Evolutionary conservation across 2,797 vertebrate species (phyloP).

Genomic region (Poecilia gillii): DNA sequence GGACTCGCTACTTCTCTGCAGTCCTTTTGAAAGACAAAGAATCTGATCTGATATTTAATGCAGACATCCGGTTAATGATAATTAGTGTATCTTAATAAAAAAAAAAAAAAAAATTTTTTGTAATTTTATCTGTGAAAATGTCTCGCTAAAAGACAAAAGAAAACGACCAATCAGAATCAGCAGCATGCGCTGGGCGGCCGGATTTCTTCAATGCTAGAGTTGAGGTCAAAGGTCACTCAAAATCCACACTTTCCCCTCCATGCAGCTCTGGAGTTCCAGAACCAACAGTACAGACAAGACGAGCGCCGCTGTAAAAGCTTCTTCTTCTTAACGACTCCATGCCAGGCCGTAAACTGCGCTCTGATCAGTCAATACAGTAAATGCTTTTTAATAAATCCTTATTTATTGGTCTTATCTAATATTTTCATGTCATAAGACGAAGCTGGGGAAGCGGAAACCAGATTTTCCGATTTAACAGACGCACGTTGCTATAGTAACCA

Average conservation of each 20-base stretch:
- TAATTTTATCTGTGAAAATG: background rate
- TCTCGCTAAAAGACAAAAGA: background rate
- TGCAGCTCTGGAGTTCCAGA: background rate
- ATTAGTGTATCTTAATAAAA: background rate
- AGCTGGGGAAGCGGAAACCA: background rate
- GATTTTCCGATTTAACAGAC: background rate
- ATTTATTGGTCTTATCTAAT: background rate
- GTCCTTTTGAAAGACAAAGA: background rate
- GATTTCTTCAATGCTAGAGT: background rate
- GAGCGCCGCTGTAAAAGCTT: background rate
- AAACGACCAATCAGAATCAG: background rate
- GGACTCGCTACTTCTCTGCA: background rate
- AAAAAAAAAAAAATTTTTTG: too few relatives aligned
- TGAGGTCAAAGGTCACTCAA: background rate
- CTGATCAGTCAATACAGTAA: background rate
- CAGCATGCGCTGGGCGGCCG: background rate
- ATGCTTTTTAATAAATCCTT: background rate
- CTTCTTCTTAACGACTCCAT: background rate
- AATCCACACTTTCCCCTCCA: background rate
- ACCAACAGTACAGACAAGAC: background rate
- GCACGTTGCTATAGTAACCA: background rate
- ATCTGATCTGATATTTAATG: background rate
- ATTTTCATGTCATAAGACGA: background rate
- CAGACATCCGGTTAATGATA: background rate
- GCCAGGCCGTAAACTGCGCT: background rate